Evolutionary conservation across 2,888 invertebrate genomes (phyloP).

Genomic region (Lissonota sp.): DNA sequence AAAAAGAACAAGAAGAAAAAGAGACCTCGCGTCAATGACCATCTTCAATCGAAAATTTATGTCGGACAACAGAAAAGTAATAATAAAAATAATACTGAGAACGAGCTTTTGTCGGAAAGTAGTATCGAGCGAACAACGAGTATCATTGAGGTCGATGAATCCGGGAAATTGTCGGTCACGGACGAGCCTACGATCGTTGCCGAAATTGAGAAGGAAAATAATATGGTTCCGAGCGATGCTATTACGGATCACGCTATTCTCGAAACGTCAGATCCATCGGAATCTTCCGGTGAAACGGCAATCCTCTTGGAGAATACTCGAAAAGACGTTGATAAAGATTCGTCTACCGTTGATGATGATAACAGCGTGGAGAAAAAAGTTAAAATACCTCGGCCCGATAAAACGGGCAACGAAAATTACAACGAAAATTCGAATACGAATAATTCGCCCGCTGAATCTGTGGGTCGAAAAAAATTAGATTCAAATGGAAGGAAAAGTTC

Average conservation of each 20-base stretch:
- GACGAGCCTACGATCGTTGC: background rate
- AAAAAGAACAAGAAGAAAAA: conserved; percentile 9
- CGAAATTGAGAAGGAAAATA: background rate
- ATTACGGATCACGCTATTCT: background rate
- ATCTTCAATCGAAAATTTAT: background rate
- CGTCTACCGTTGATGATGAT: background rate
- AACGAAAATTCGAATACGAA: background rate
- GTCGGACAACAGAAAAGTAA: background rate
- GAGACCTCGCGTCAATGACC: background rate
- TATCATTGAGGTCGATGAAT: background rate
- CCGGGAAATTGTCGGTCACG: background rate
- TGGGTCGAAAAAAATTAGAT: too few species aligned
- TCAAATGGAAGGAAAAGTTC: background rate
- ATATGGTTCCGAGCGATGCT: background rate
- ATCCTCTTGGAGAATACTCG: background rate
- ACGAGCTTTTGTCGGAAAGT: background rate
- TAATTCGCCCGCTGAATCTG: too few species aligned
- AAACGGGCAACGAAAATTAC: background rate
- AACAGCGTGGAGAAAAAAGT: background rate
- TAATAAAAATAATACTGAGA: background rate
- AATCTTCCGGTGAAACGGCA: background rate
- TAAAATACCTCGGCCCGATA: too few species aligned
- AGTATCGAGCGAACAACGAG: background rate
- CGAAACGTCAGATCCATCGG: background rate
- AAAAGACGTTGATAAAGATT: background rate